Conservation (phyloP, 2,113 vertebrate genomes). For the Trematocara macrostoma region DNA sequence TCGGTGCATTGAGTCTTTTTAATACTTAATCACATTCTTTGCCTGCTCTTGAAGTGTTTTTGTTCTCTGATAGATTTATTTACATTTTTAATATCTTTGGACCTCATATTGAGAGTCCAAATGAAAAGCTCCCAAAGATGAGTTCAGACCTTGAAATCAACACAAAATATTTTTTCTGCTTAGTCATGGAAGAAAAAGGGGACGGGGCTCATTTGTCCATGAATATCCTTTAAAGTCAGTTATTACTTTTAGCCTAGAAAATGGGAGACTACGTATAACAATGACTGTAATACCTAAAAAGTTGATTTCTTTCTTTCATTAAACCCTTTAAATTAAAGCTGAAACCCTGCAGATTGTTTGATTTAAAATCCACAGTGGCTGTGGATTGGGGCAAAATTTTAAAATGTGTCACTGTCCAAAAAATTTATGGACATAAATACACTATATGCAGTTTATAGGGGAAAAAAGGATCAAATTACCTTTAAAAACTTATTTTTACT, state of each 20-base stretch:
- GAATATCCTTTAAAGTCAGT: not conserved
- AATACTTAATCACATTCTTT: not conserved
- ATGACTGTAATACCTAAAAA: not conserved
- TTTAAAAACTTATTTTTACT: not conserved
- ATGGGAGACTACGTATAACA: not conserved
- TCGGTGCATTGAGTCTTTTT: not conserved
- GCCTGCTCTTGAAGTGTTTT: not conserved
- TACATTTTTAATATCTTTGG: not conserved
- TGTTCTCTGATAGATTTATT: not conserved
- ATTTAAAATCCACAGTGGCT: not conserved
- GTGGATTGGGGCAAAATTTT: not conserved
- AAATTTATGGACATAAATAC: not conserved
- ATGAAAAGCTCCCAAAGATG: not conserved
- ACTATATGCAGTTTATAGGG: not conserved
- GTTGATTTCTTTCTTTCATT: accelerated
- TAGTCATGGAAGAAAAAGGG: not conserved
- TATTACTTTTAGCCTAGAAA: not conserved
- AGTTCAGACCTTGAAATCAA: not conserved
- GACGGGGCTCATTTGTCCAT: not conserved
- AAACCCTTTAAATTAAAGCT: not conserved
- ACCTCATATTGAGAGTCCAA: not conserved
- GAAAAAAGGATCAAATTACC: not conserved
- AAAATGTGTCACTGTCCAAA: not conserved
- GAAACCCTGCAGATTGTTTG: not conserved
- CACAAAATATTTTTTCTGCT: not conserved